phyloP scores from a whole-genome alignment of 2,888 invertebrate genomes.

The Peribatodes rhomboidaria region DNA sequence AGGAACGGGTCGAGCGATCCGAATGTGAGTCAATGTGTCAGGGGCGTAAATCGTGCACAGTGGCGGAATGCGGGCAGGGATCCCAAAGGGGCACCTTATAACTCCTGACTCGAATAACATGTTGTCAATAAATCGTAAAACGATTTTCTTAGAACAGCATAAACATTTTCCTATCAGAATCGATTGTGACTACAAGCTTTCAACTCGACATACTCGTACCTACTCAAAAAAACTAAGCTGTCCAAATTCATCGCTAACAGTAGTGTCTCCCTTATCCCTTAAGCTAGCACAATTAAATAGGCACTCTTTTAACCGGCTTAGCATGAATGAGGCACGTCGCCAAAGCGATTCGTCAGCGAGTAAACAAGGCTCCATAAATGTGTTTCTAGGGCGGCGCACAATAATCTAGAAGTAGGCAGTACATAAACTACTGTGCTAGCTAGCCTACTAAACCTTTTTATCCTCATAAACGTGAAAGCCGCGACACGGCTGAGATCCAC shows the following conservation, averaged over 20 bases:
- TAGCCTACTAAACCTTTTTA: neutral
- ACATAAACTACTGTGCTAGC: conserved; percentile 12
- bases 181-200: neutral
- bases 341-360: conserved; percentile 41
- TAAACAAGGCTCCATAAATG: conserved; percentile 40
- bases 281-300: conserved; percentile 31
- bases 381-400: conserved; percentile 39
- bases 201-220: neutral
- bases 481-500: neutral
- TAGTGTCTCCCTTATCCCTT: conserved; percentile 19
- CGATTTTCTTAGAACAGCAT: neutral
- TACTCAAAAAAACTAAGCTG: neutral
- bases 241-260: neutral
- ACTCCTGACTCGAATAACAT: conserved; percentile 14
- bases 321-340: conserved; percentile 38
- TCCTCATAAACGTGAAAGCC: neutral
- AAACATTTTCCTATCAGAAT: neutral
- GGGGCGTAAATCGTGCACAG: conserved; percentile 59
- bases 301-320: conserved; percentile 28
- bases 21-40: conserved; percentile 72
- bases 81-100: conserved; percentile 36
- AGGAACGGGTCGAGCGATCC: conserved; percentile 57
- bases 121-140: conserved; percentile 30
- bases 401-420: conserved; percentile 22
- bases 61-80: conserved; percentile 63